Base-by-base conservation (phyloP, 2,888 invertebrate genomes). In the Pammene aurita region DNA sequence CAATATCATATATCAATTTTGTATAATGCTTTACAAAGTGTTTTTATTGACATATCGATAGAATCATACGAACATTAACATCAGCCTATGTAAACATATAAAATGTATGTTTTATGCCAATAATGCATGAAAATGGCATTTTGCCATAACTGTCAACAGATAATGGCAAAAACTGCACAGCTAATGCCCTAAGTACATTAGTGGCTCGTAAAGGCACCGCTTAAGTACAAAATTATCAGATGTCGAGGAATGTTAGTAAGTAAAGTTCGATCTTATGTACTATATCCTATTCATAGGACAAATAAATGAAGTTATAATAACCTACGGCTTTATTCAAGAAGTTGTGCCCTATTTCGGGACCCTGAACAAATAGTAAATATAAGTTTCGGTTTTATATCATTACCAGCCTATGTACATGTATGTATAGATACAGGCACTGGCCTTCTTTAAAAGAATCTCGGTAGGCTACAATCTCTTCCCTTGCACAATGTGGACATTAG, bases 151-250 rank as follows among this genome's bases (percentile, higher is more conserved):
- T 56, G 65, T 65, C 65, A 48, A 18, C 38, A n/a, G 41, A 13
- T 56, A 65, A 65, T 38, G 38, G 64, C 58, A n/a, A 69, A 69
- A 46, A 50, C 16, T 35, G 54, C 58, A 35, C 57, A 50, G 38
- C 54, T 69, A 69, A 69, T 69, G 69, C 58, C 18, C 54, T 65
- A 57, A 54, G 60, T 34, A 48, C 69, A 69, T 69, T 62, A 67
- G 55, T 14, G 61, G n/a, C 10, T 56, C 55, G 62, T 48, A 65
- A 56, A 56, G 38, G 26, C 44, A 1, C 26, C n/a, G 42, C 5
- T 52, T 55, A 58, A 60, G 54, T 54, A 54, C n/a, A 67, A 16
- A 60, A 54, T 56, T 54, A 60, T 58, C 50, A n/a, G 54, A 48
- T 44, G 18, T 16, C 42, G 54, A n/a, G 5, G 54, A n/a, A 55